Percentiles rank a stretch among this genome's conserved stretches.
Conservation (phyloP, 64 coral and sea anemone species). For the Porites lutea region DNA sequence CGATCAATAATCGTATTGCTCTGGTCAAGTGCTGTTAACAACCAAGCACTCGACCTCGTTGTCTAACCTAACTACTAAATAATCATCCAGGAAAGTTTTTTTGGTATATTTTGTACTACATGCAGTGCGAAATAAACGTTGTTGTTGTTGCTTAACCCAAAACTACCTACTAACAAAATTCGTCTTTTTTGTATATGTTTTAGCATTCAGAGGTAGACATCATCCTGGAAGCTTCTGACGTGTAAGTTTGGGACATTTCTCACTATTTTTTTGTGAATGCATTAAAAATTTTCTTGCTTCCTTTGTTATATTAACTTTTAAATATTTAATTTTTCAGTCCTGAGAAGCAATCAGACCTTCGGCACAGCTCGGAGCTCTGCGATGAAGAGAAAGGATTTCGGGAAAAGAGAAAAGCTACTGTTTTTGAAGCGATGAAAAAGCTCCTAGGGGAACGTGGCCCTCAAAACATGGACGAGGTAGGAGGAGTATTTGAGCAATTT, state of each 20-base stretch:
- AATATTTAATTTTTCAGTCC: slow-evolving; percentile 3
- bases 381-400: slow-evolving; percentile 74
- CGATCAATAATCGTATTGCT: too few relatives aligned
- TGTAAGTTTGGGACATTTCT: slow-evolving; percentile 7
- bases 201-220: slow-evolving; percentile 47
- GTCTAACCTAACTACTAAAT: too few relatives aligned
- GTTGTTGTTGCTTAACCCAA: too few relatives aligned
- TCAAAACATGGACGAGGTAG: slow-evolving; percentile 76
- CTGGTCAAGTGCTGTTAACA: too few relatives aligned
- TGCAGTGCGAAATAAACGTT: too few relatives aligned
- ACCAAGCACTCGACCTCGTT: too few relatives aligned
- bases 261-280: background rate
- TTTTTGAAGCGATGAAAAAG: slow-evolving; percentile 82
- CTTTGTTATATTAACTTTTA: background rate
- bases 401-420: slow-evolving; percentile 44
- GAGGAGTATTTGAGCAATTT: background rate
- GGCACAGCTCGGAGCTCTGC: slow-evolving; percentile 77
- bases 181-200: background rate
- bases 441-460: slow-evolving; percentile 75
- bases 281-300: background rate
- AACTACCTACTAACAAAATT: too few relatives aligned
- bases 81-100: too few relatives aligned
- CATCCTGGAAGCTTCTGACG: background rate
- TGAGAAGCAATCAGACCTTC: slow-evolving; percentile 49
- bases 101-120: too few relatives aligned